Evolutionary conservation across 2,797 vertebrate genomes (phyloP).

Genomic region (Gallinago stenura): DNA sequence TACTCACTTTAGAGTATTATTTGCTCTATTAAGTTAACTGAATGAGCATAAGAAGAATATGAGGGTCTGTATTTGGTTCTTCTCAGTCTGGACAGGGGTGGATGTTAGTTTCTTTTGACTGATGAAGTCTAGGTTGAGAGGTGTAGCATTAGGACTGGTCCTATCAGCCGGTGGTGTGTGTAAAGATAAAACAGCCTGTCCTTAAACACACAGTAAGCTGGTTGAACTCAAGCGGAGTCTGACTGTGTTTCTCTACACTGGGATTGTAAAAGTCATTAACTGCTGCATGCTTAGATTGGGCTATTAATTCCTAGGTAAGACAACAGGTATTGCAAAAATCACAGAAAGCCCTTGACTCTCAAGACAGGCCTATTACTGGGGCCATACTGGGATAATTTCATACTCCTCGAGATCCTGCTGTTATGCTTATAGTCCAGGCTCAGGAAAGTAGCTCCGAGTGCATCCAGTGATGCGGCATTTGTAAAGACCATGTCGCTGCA

Average conservation of each 20-base stretch:
- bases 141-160: background rate
- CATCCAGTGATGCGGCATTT: background rate
- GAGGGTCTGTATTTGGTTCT: background rate
- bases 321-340: background rate
- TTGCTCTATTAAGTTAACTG: background rate
- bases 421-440: conserved; percentile 36
- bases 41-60: background rate
- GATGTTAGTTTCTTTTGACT: background rate
- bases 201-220: background rate
- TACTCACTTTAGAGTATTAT: background rate
- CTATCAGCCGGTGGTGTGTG: background rate
- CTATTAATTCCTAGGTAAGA: background rate
- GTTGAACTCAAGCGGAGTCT: background rate
- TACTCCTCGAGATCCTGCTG: conserved; percentile 59
- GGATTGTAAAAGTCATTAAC: background rate
- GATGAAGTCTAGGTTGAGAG: background rate
- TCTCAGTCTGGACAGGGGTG: background rate
- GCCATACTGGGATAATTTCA: background rate
- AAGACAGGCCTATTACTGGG: background rate
- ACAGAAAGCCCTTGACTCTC: background rate
- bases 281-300: background rate
- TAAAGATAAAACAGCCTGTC: fast-evolving
- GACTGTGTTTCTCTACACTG: background rate
- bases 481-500: background rate
- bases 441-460: background rate